Evolutionary conservation across 1,140 invertebrate species (phyloP).

Genomic region (Anadara kagoshimensis): DNA sequence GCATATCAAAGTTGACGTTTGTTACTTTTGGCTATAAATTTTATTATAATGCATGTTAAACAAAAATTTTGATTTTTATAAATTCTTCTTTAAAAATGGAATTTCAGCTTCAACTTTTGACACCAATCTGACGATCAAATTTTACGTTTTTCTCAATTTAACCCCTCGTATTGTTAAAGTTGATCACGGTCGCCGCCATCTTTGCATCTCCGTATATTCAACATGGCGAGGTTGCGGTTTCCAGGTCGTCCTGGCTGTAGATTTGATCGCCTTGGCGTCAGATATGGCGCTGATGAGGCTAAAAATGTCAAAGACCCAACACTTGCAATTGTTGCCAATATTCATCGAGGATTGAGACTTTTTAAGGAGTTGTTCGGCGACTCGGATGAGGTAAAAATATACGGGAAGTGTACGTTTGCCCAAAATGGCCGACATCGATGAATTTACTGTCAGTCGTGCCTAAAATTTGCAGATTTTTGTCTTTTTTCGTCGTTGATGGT

Average conservation of each 20-base stretch:
- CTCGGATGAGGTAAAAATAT: constrained; percentile 72
- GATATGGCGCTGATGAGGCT: constrained; percentile 65
- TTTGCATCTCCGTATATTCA: constrained; percentile 46
- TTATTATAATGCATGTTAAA: too few species aligned
- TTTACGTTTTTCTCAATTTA: neutral
- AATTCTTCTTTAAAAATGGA: too few species aligned
- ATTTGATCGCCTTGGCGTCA: constrained; percentile 67
- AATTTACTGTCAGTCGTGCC: neutral
- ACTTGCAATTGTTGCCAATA: constrained; percentile 59
- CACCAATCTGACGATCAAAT: neutral
- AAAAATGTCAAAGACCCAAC: constrained; percentile 59
- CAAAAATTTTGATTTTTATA: too few species aligned
- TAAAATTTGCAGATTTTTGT: neutral
- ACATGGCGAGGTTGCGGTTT: constrained; percentile 73
- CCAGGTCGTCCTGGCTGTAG: constrained; percentile 73
- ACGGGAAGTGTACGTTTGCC: constrained; percentile 15
- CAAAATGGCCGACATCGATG: constrained; percentile 49
- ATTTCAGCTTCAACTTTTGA: neutral
- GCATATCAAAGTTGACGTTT: constrained; percentile 27
- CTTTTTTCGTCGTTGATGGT: neutral
- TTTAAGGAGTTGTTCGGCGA: constrained; percentile 74
- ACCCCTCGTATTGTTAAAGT: constrained; percentile 9
- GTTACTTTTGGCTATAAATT: too few species aligned
- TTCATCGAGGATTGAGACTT: constrained; percentile 69
- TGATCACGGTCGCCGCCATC: constrained; percentile 42